Base-by-base conservation (phyloP, 2,888 invertebrate genomes). In the Coenonympha glycerion region DNA sequence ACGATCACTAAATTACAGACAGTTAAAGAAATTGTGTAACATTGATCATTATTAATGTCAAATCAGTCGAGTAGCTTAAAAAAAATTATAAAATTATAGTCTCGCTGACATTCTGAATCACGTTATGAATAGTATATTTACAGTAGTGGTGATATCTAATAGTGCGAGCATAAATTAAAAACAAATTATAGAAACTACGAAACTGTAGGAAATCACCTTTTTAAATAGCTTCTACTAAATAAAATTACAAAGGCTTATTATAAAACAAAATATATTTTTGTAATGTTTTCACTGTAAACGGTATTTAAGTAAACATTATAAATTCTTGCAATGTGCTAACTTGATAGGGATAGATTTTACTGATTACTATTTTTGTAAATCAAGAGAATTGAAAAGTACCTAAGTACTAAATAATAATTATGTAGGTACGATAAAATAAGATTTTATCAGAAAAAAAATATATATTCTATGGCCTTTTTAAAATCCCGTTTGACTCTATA, bases 1-100 rank as follows among this genome's bases (percentile, higher is more conserved):
- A 87, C 87, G 85, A 83, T 85, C 78, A 82, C 87, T 87, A 86
- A 86, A 82, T 83, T 85, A 87, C 87, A 87, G 82, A 85, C 79
- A 83, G 53, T 39, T 52, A 57, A 69, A 75, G 72, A 79, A 83
- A 73, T 72, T 75, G 71, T 63, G 71, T 76, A 81, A 85, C 81
- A 84, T 74, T 78, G 77, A 79, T 75, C 79, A 33, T 33, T 33
- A 80, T 73, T 81, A 75, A 75, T 64, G 65, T 71, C 62, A 61
- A 70, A 79, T 82, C 86, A 85, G 85, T 84, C 80, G 72, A 72
- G 66, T 68, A 73, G 71, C 71, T 78, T 75, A 76, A 66, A 68
- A 76, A 75, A 71, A 72, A 39, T 39, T 77, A 78, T 64, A 72
- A 71, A 76, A 76, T 67, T 59, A 73, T 69, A 69, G 59, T 64